These are phyloP conservation scores for Cephus pulcher DNA, from an alignment of 2,888 invertebrate species.

Conservation along the genomic window DNA sequence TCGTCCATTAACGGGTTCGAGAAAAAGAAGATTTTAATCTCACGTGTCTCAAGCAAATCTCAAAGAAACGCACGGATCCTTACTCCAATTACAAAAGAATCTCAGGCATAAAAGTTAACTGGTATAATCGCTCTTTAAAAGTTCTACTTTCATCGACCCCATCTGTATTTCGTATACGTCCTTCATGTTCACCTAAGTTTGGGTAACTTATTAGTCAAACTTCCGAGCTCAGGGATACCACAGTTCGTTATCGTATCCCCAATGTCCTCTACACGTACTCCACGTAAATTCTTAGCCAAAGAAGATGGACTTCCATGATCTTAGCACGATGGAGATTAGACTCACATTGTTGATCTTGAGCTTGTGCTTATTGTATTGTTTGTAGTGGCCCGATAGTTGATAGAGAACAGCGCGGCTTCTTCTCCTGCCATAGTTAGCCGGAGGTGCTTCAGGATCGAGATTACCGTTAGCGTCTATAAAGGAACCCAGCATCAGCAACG, in stretches of 20 bases:
- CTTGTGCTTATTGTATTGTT: slow-evolving; percentile 94
- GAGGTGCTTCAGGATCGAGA: slow-evolving; percentile 79
- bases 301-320: not conserved
- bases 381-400: slow-evolving; percentile 96
- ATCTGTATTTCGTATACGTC: not conserved
- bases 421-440: slow-evolving; percentile 90
- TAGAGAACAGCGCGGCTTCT: slow-evolving; percentile 95
- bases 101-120: not conserved
- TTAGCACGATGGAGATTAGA: slow-evolving; percentile 43
- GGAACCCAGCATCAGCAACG: not conserved
- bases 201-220: too few relatives aligned
- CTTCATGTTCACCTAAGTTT: not conserved
- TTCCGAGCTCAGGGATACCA: too few relatives aligned
- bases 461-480: slow-evolving; percentile 85
- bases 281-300: not conserved
- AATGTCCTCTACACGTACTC: too few relatives aligned
- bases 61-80: not conserved
- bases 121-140: not conserved
- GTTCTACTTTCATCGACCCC: not conserved
- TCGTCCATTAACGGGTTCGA: not conserved
- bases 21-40: not conserved
- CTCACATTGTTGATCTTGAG: slow-evolving; percentile 95
- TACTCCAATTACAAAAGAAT: not conserved
- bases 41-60: not conserved
- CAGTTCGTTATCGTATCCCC: too few relatives aligned